Evolutionary conservation across 2,797 vertebrate genomes (phyloP), one percentile per base, ranked within the genome.

Genomic region (Toxotes lorentzi): DNA sequence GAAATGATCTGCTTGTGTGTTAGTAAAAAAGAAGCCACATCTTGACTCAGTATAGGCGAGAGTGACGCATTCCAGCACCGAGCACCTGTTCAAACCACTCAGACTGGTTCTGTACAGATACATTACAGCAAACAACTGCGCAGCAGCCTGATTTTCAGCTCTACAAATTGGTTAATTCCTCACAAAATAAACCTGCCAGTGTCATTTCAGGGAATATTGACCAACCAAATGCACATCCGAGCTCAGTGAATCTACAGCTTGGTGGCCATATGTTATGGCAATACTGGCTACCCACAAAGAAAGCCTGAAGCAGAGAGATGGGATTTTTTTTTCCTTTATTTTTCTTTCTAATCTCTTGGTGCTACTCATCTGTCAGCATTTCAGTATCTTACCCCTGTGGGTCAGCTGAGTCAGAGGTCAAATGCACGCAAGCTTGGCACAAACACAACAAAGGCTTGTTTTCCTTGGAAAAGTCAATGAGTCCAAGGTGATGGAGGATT

Each of bases 211-310:
- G 73, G 77, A 90, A 87, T 88, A 61, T 73, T 85, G 79, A 85
- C 84, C 84, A 86, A 91, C 91, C 88, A 90, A 91, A 94, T 83
- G 86, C 84, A 90, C 81, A 78, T 84, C 83, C 62, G 40, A 87
- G 87, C 89, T 82, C 82, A 79, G 83, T 89, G 84, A 81, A 86
- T 93, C 86, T 90, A 88, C 91, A 94, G 92, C 91, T 90, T 91
- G 88, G 87, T 76, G 83, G 78, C 90, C 92, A 93, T 93, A 94
- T 93, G 94, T 91, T 91, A 84, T 91, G 88, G 89, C 88, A 91
- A 91, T 88, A 91, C 50, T 82, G 79, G 75, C 83, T 68, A 81
- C 64, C 53, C 74, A 75, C 82, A 76, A 90, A 92, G 83, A 86
- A 86, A 89, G 85, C 85, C 84, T 79, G 76, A 13, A 71, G 81